Evolutionary conservation across 2,888 invertebrate species (phyloP), one percentile per base, ranked within the genome.

Genomic region (Dolomedes plantarius): DNA sequence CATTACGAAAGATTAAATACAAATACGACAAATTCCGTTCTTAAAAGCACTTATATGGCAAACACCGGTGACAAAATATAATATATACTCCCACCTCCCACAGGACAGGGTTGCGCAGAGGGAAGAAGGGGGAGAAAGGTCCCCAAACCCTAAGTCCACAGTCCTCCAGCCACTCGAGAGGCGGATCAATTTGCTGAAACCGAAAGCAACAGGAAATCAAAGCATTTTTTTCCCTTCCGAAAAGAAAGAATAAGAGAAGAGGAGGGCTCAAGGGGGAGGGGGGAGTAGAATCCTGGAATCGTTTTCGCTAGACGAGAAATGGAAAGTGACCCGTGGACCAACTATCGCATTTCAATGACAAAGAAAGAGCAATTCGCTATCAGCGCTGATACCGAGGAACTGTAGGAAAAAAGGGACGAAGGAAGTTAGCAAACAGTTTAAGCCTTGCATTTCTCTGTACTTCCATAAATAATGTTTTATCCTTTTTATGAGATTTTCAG

Each of bases 281-380:
- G 16, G 16, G 28, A 13, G 29, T 11, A 6, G 29, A 28, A 65
- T 65, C 65, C 28, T 32, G 6, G 67, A 56, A 56, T 67, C 36
- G 67, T 67, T 67, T 32, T 31, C 19, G 11, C 29, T n/a, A 65
- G 31, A 31, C 31, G 67, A 67, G 77, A 72, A 77, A 77, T 73
- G 76, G 67, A 85, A 73, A 77, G 72, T 77, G 73, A 85, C 73
- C 83, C 67, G 39, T 62, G 31, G 67, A 56, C 65, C 77, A 36
- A 77, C 50, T 32, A 77, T 77, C 39, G 73, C 71, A 85, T 85
- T 85, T 77, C 83, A 77, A 85, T 85, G 83, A 85, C 83, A 85
- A 73, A 77, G 72, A 41, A 27, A 69, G 27, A 32, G 67, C 16
- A 31, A 19, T 67, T 56, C 23, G 3, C 56, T 23, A 56, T 56